phyloP scores from a whole-genome alignment of 1,140 invertebrate species.

The Pachypeltis micranthus region DNA sequence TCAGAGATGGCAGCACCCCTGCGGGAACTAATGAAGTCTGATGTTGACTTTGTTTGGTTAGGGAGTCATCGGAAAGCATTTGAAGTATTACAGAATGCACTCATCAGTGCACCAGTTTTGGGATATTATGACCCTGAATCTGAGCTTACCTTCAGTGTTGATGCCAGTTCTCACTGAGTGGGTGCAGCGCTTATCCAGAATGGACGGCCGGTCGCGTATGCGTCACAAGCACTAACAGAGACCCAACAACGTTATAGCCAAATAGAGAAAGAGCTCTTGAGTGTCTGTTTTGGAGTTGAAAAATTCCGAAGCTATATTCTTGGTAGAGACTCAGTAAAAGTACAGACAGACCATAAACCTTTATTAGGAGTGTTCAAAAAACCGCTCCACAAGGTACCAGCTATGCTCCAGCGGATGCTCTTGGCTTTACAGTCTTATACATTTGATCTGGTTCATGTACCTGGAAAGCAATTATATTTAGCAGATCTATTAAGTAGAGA shows the following conservation, averaged over 20 bases:
- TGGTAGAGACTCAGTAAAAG: slow-evolving; percentile 27
- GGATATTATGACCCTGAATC: neutral
- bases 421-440: slow-evolving; percentile 34
- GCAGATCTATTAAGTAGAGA: neutral
- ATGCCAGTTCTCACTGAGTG: slow-evolving; percentile 26
- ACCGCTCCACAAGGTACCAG: slow-evolving; percentile 32
- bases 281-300: slow-evolving; percentile 26
- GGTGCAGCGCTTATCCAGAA: slow-evolving; percentile 29
- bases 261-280: slow-evolving; percentile 29
- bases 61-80: neutral
- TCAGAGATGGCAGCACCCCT: neutral
- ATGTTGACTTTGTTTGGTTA: neutral
- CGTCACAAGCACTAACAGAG: slow-evolving; percentile 28
- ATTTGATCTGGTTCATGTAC: slow-evolving; percentile 23
- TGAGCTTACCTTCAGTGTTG: neutral
- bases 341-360: slow-evolving; percentile 34
- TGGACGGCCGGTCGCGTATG: slow-evolving; percentile 29
- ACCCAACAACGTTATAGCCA: slow-evolving; percentile 32
- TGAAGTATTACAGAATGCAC: neutral
- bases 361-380: slow-evolving; percentile 32
- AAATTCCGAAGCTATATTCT: slow-evolving; percentile 30
- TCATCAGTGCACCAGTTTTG: neutral
- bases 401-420: slow-evolving; percentile 34
- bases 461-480: slow-evolving; percentile 2
- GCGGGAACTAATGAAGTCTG: neutral